phyloP scores from a whole-genome alignment of 2,113 vertebrate genomes.

The Accipiter virgatus region DNA sequence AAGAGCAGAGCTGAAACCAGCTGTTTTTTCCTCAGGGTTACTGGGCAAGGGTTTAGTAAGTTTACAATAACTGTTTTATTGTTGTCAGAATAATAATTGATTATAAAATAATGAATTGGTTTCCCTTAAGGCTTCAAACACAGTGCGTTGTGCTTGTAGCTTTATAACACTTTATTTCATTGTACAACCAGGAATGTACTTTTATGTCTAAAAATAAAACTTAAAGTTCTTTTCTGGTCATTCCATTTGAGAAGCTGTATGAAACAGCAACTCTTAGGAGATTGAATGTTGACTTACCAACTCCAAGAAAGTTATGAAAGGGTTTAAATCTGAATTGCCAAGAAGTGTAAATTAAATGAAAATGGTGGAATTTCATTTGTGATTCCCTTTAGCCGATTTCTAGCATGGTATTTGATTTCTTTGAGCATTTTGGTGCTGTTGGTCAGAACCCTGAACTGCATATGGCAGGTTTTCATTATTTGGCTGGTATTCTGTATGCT shows the following conservation, averaged over 20 bases:
- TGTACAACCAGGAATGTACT: not conserved
- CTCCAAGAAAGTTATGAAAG: not conserved
- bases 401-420: not conserved
- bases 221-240: not conserved
- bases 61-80: not conserved
- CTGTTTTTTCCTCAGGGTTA: not conserved
- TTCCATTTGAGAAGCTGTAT: not conserved
- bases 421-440: not conserved
- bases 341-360: not conserved
- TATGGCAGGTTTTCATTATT: not conserved
- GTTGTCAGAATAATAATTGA: not conserved
- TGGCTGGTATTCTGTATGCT: not conserved
- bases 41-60: not conserved
- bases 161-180: not conserved
- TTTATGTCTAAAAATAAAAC: not conserved
- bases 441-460: not conserved
- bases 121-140: not conserved
- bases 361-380: not conserved
- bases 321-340: not conserved
- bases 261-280: not conserved
- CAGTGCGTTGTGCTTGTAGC: not conserved
- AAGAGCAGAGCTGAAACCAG: not conserved
- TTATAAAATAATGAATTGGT: not conserved
- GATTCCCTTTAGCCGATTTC: not conserved
- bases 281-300: not conserved